phyloP scores from a whole-genome alignment of 53 echinoderm and acorn worm genomes.

The Echinometra lucunter region DNA sequence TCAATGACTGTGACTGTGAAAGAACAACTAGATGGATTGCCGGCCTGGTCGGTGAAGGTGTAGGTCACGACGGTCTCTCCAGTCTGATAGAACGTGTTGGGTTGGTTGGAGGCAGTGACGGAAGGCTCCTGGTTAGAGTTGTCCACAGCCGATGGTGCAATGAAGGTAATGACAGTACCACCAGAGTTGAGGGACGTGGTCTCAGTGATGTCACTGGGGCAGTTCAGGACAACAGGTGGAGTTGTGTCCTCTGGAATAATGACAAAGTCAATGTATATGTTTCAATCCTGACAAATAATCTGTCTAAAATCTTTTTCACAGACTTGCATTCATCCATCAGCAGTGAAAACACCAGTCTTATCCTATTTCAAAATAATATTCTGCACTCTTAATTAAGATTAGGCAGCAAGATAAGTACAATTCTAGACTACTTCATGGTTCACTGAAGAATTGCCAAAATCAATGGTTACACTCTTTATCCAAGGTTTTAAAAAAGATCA shows the following conservation, averaged over 20 bases:
- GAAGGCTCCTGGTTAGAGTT: slow-evolving; percentile 68
- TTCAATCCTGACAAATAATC: too few relatives aligned
- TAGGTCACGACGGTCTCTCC: slow-evolving; percentile 69
- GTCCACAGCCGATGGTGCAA: slow-evolving; percentile 73
- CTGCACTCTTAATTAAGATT: too few relatives aligned
- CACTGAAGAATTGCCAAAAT: too few relatives aligned
- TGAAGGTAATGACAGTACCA: slow-evolving; percentile 73
- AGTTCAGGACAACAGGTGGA: slow-evolving; percentile 70
- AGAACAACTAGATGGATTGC: slow-evolving; percentile 58
- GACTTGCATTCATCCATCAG: too few relatives aligned
- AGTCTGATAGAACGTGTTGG: slow-evolving; percentile 63
- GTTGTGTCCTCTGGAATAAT: slow-evolving; percentile 59
- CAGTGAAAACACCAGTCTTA: too few relatives aligned
- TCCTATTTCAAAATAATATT: too few relatives aligned
- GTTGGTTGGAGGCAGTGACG: slow-evolving; percentile 51
- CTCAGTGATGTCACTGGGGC: slow-evolving; percentile 74
- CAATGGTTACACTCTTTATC: too few relatives aligned
- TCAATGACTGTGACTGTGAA: slow-evolving; percentile 67
- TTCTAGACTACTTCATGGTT: too few relatives aligned
- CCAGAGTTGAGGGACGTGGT: slow-evolving; percentile 70
- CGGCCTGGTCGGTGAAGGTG: slow-evolving; percentile 74
- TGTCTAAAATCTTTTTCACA: too few relatives aligned
- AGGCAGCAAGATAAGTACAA: too few relatives aligned
- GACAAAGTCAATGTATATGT: too few relatives aligned
- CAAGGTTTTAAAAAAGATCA: too few relatives aligned